Conservation (phyloP, 2,113 vertebrate genomes). For the Piaya cayana region DNA sequence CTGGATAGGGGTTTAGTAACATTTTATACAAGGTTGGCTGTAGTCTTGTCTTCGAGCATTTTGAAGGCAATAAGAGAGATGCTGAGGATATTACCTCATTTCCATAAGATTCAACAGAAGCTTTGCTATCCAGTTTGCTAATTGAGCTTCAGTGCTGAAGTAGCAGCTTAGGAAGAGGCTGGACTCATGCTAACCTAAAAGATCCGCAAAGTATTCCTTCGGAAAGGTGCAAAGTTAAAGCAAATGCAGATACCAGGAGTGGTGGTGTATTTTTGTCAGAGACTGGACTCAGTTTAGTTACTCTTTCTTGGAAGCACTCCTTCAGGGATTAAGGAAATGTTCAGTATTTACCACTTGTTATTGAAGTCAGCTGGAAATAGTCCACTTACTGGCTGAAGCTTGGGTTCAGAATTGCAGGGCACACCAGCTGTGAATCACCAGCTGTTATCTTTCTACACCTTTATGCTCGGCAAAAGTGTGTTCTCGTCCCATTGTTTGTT, state of each 20-base stretch:
- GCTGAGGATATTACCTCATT: background rate
- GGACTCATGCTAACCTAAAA: background rate
- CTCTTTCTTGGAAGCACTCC: background rate
- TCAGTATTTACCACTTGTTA: background rate
- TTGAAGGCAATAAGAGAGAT: background rate
- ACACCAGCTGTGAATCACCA: background rate
- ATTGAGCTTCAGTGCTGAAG: background rate
- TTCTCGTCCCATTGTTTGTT: background rate
- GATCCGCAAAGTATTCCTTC: background rate
- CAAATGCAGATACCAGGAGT: background rate
- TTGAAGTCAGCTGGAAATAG: background rate
- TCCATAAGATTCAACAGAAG: fast-evolving
- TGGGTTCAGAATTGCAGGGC: background rate
- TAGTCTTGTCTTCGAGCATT: fast-evolving
- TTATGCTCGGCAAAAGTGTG: background rate
- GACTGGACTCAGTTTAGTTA: background rate
- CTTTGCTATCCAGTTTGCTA: background rate
- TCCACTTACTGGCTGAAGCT: background rate
- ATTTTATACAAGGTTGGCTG: background rate
- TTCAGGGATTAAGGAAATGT: background rate
- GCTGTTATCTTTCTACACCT: background rate
- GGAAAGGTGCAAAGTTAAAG: background rate
- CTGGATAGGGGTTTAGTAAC: background rate
- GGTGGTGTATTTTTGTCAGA: background rate
- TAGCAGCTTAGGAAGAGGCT: background rate